A percentile compares a stretch with the other conserved stretches of the same genome.
Conservation (phyloP, 2,113 vertebrate genomes). For the Erpornis zantholeuca region DNA sequence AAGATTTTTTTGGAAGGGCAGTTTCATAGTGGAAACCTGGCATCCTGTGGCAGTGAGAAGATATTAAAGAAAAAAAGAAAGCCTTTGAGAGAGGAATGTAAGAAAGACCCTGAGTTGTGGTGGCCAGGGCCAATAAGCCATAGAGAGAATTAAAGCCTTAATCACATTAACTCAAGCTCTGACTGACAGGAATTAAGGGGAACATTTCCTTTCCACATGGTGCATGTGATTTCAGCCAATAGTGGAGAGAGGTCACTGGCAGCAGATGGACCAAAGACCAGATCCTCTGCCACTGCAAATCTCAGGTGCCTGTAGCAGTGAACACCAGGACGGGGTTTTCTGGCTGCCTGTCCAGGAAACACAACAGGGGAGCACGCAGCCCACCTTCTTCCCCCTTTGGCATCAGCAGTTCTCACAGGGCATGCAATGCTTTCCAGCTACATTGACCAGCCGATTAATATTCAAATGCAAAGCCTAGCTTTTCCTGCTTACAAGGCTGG, state of each 20-base stretch:
- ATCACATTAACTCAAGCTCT: constrained; percentile 48
- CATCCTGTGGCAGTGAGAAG: neutral
- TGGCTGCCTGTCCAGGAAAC: rapidly evolving
- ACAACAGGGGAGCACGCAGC: neutral
- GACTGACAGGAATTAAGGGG: constrained; percentile 32
- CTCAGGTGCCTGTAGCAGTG: neutral
- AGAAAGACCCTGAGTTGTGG: neutral
- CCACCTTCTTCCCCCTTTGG: neutral
- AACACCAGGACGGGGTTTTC: neutral
- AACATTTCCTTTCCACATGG: neutral
- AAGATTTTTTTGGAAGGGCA: neutral
- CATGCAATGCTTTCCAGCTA: neutral
- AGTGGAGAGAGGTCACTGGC: neutral
- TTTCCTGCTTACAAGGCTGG: neutral
- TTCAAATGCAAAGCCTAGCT: constrained; percentile 38
- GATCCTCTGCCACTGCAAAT: neutral
- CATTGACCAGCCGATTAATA: constrained; percentile 35
- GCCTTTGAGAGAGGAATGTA: neutral
- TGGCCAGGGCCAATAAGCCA: neutral
- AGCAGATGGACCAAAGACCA: constrained; percentile 15
- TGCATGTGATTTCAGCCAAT: neutral
- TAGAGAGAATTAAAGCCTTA: neutral
- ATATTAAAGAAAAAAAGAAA: neutral
- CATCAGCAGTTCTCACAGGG: neutral
- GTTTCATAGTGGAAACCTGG: neutral